These are phyloP conservation scores for Schizopygopsis pylzovi DNA, from an alignment of 2,797 vertebrate species.

Conservation along the genomic window DNA sequence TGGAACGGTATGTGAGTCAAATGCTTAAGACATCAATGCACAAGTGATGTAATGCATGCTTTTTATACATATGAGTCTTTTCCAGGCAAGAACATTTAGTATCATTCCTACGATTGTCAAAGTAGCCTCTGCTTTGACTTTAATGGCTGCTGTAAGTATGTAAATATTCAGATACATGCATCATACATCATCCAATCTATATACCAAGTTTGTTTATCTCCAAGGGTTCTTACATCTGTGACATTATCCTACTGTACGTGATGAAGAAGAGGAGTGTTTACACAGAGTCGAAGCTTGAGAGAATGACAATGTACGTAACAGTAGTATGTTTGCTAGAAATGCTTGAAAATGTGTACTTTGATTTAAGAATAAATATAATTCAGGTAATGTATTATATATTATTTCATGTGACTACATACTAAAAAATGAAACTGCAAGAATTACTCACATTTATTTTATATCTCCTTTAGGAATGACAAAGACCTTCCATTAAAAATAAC, in stretches of 20 bases:
- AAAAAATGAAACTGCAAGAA: not conserved
- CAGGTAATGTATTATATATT: not conserved
- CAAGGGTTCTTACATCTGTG: conserved; percentile 90
- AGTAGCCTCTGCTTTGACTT: conserved; percentile 84
- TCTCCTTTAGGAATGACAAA: not conserved
- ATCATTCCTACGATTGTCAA: conserved; percentile 90
- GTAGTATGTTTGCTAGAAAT: not conserved
- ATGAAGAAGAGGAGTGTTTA: conserved; percentile 87
- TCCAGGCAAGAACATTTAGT: conserved; percentile 89
- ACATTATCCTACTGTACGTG: conserved; percentile 87
- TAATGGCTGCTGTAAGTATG: conserved; percentile 90
- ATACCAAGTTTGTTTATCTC: conserved; percentile 34
- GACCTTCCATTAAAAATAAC: not conserved
- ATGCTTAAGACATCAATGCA: not conserved
- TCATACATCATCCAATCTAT: not conserved
- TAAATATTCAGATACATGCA: not conserved
- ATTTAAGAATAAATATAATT: not conserved
- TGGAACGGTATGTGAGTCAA: conserved; percentile 81
- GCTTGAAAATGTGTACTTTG: not conserved
- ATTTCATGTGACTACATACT: not conserved
- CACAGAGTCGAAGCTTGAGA: conserved; percentile 86
- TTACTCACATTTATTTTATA: not conserved
- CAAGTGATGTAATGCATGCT: not conserved
- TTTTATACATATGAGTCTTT: conserved; percentile 26
- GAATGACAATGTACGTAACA: conserved; percentile 46